Conservation (phyloP, 2,888 invertebrate species). For the Rhamnusium bicolor region DNA sequence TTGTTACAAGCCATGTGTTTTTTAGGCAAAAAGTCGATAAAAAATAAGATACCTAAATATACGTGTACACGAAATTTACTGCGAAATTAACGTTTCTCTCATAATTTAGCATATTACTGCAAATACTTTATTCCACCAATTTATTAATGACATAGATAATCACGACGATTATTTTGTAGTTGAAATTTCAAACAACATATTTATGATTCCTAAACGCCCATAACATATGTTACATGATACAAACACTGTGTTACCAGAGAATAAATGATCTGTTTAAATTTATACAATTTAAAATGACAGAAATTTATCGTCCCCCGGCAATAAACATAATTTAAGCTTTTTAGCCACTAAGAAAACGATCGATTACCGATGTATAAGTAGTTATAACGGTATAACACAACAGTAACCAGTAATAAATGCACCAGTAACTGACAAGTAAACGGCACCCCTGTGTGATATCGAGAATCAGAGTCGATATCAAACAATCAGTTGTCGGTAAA, state of each 20-base stretch:
- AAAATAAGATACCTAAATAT: too few species aligned
- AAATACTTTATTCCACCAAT: background rate
- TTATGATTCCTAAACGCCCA: background rate
- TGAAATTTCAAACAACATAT: background rate
- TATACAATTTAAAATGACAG: constrained; percentile 49
- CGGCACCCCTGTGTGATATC: constrained; percentile 61
- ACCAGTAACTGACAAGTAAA: constrained; percentile 61
- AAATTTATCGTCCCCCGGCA: constrained; percentile 40
- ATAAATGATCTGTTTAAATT: constrained; percentile 40
- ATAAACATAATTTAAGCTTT: background rate
- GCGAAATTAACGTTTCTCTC: too few species aligned
- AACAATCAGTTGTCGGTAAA: constrained; percentile 49
- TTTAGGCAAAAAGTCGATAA: too few species aligned
- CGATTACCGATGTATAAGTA: constrained; percentile 33
- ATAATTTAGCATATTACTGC: background rate
- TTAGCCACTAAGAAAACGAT: background rate
- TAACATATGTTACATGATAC: background rate
- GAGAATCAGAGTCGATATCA: constrained; percentile 56
- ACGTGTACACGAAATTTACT: too few species aligned
- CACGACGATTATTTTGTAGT: background rate
- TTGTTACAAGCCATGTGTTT: too few species aligned
- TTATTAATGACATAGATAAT: background rate
- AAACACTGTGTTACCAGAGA: background rate
- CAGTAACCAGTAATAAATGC: constrained; percentile 61
- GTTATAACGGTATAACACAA: constrained; percentile 50